Evolutionary conservation across 2,797 vertebrate genomes (phyloP).

Genomic region (Sternarchorhynchus goeldii): DNA sequence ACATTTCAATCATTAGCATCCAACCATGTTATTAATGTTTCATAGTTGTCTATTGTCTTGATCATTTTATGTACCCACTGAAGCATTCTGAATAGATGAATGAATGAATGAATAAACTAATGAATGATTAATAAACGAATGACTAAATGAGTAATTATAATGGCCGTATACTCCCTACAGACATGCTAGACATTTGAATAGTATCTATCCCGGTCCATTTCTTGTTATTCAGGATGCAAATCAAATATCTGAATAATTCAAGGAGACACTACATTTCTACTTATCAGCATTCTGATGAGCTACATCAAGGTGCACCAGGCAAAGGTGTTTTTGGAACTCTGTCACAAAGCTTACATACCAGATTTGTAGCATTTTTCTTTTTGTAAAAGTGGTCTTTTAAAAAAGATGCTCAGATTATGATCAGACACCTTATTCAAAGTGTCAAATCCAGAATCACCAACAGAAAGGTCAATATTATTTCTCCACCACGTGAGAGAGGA

Average conservation of each 20-base stretch:
- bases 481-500: conserved; percentile 36
- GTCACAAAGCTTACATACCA: too few species aligned
- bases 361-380: too few species aligned
- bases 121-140: background rate
- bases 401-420: conserved; percentile 38
- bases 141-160: conserved; percentile 14
- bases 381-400: conserved; percentile 14
- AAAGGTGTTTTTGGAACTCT: conserved; percentile 10
- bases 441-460: conserved; percentile 33
- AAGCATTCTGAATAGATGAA: background rate
- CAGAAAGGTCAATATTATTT: conserved; percentile 62
- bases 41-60: background rate
- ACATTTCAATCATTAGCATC: too few species aligned
- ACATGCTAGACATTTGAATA: conserved; percentile 3
- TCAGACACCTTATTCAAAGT: conserved; percentile 26
- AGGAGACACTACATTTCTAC: conserved; percentile 4
- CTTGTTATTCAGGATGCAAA: conserved; percentile 9
- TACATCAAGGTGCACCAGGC: conserved; percentile 3
- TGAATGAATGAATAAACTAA: background rate
- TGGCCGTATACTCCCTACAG: background rate
- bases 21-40: too few species aligned
- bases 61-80: background rate
- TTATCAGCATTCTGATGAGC: background rate
- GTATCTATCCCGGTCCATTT: conserved; percentile 13
- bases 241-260: conserved; percentile 40